A percentile compares a stretch with the other conserved stretches of the same genome.
These are phyloP conservation scores for Ostrea edulis DNA, from an alignment of 1,140 invertebrate genomes.

Conservation along the genomic window DNA sequence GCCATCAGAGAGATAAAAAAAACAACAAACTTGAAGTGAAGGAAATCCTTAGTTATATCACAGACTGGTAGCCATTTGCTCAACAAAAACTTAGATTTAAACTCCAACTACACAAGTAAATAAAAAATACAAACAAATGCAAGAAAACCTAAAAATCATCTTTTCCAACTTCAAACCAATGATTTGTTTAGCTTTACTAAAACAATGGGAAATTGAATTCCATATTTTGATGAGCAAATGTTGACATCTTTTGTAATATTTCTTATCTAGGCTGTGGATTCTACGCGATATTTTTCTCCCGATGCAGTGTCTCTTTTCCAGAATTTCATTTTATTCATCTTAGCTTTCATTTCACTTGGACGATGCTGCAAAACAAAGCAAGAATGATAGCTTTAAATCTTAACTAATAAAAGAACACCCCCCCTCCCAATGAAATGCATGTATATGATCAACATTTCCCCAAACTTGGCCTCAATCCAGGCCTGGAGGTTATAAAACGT, in stretches of 20 bases:
- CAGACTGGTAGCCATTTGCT: slow-evolving; percentile 9
- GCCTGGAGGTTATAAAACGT: no score
- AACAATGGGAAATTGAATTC: not conserved
- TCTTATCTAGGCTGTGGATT: slow-evolving; percentile 17
- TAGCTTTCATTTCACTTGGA: slow-evolving; percentile 73
- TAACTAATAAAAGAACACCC: no score
- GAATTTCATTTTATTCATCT: slow-evolving; percentile 73
- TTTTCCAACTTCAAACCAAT: not conserved
- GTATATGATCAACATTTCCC: no score
- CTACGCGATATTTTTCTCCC: slow-evolving; percentile 70
- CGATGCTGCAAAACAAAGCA: slow-evolving; percentile 71
- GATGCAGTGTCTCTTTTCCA: slow-evolving; percentile 68
- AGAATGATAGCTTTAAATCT: not conserved
- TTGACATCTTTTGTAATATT: slow-evolving; percentile 4
- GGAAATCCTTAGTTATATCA: slow-evolving; percentile 6
- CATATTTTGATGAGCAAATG: not conserved
- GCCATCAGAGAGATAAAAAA: not conserved
- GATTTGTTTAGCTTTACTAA: not conserved
- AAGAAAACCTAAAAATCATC: not conserved
- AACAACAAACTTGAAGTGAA: not conserved
- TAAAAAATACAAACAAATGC: not conserved
- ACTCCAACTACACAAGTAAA: not conserved
- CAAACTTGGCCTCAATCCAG: no score
- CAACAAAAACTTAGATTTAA: slow-evolving; percentile 21
- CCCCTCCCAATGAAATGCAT: no score